Conservation (phyloP, 2,888 invertebrate genomes). For the Bombyx huttoni region DNA sequence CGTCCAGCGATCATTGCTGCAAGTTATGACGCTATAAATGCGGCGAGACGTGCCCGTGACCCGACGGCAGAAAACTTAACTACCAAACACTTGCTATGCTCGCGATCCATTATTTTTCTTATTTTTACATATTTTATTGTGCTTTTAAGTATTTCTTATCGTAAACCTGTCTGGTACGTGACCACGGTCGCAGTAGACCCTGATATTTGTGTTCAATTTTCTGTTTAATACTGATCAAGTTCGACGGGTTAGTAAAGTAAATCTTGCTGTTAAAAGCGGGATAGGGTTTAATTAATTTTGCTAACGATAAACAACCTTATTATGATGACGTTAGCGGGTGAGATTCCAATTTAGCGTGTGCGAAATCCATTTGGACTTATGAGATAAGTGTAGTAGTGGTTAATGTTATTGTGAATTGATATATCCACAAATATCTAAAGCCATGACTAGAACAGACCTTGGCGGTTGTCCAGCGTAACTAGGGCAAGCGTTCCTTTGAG, state of each 20-base stretch:
- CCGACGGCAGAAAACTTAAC: constrained; percentile 20
- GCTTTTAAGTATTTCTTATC: constrained; percentile 4
- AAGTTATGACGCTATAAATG: constrained; percentile 68
- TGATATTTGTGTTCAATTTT: constrained; percentile 6
- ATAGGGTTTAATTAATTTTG: constrained; percentile 9
- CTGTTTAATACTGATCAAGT: constrained; percentile 12
- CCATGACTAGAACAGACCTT: constrained; percentile 39
- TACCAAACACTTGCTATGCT: not conserved
- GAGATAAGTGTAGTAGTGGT: constrained; percentile 14
- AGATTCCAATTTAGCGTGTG: constrained; percentile 7
- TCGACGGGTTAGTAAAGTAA: no score
- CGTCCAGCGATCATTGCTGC: constrained; percentile 52
- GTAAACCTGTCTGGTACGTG: constrained; percentile 15
- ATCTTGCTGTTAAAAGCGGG: not conserved
- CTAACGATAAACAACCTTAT: constrained; percentile 15
- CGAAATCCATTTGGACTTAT: constrained; percentile 6
- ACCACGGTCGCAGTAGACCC: constrained; percentile 9
- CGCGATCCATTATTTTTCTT: constrained; percentile 2
- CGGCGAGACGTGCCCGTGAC: constrained; percentile 59
- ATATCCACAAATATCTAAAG: constrained; percentile 32
- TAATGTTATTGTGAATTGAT: constrained; percentile 21
- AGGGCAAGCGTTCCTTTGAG: constrained; percentile 48
- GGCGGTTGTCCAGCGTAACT: constrained; percentile 56
- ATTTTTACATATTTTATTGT: constrained; percentile 1
- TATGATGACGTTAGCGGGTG: constrained; percentile 12